phyloP scores from a whole-genome alignment of 2,113 vertebrate genomes.

The Oncorhynchus clarkii region DNA sequence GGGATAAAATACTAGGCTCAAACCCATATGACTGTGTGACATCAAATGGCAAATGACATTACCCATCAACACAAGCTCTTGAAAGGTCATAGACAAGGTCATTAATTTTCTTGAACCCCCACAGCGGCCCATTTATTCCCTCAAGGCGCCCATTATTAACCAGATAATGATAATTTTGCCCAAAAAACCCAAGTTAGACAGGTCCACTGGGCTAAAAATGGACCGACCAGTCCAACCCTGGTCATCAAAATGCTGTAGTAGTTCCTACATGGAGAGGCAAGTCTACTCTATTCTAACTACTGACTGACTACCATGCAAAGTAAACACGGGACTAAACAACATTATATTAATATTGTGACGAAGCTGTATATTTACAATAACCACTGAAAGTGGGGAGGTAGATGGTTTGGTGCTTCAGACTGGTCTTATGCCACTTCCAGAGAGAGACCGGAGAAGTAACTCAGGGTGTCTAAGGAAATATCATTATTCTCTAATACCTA shows the following conservation, averaged over 20 bases:
- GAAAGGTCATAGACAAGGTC: background rate
- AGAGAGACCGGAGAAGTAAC: too few species aligned
- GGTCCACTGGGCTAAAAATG: too few species aligned
- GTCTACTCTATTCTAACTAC: slow-evolving; percentile 33
- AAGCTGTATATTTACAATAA: slow-evolving; percentile 50
- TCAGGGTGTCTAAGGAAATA: background rate
- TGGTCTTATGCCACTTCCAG: background rate
- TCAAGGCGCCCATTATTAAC: too few species aligned
- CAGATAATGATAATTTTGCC: too few species aligned
- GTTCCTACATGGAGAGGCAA: slow-evolving; percentile 32
- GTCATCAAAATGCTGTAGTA: background rate
- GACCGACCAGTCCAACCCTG: background rate
- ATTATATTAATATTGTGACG: slow-evolving; percentile 35
- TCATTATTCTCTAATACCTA: background rate
- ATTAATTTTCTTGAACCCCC: too few species aligned
- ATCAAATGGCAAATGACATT: background rate
- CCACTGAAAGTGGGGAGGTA: slow-evolving; percentile 15
- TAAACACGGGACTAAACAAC: slow-evolving; percentile 39
- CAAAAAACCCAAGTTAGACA: too few species aligned
- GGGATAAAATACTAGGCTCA: slow-evolving; percentile 10
- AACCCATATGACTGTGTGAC: slow-evolving; percentile 13
- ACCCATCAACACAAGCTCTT: background rate
- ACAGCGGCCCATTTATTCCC: too few species aligned
- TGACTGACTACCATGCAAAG: slow-evolving; percentile 47
- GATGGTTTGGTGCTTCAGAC: background rate